phyloP scores from a whole-genome alignment of 2,113 vertebrate species.

The Dolichotis patagonum region DNA sequence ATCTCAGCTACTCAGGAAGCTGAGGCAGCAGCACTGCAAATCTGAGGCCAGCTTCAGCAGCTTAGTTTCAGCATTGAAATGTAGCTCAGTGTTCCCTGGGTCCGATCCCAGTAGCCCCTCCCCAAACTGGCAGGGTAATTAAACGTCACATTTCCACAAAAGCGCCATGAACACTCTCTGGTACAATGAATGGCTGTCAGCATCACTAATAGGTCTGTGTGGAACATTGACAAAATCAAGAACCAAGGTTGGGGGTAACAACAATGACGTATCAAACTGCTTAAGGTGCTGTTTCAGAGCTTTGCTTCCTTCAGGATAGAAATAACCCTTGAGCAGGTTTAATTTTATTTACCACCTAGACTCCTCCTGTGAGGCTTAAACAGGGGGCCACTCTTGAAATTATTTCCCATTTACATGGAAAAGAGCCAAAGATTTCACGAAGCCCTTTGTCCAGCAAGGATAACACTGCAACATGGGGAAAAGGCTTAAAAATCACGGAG shows the following conservation, averaged over 20 bases:
- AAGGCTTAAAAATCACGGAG: neutral
- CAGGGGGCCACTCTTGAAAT: neutral
- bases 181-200: neutral
- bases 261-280: neutral
- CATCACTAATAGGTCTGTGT: neutral
- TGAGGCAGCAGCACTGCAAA: neutral
- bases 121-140: neutral
- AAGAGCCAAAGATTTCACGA: neutral
- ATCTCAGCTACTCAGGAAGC: neutral
- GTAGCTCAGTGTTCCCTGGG: neutral
- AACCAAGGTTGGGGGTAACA: neutral
- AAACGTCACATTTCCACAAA: neutral
- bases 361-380: neutral
- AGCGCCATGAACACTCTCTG: neutral
- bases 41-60: neutral
- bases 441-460: neutral
- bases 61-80: neutral
- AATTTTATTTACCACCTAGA: neutral
- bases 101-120: neutral
- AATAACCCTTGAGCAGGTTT: neutral
- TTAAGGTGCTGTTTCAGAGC: neutral
- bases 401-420: slow-evolving; percentile 16
- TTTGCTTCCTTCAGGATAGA: neutral
- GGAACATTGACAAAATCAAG: neutral
- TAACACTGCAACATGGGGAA: neutral